Conservation (phyloP, 2,113 vertebrate genomes). For the Neodon shergylaensis region DNA sequence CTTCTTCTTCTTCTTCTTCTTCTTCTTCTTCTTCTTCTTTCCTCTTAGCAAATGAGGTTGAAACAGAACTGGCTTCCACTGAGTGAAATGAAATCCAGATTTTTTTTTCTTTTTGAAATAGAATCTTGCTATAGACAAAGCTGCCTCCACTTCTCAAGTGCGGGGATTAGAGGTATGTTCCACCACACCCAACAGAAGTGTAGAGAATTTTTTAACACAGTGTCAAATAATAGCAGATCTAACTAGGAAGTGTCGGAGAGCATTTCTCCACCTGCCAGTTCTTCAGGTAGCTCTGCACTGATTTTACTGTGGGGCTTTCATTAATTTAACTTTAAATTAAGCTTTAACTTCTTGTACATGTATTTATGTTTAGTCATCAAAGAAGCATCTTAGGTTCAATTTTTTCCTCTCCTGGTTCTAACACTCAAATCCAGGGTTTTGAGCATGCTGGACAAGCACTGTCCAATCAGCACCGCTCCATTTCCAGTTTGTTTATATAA, state of each 20-base stretch:
- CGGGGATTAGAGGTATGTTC: background rate
- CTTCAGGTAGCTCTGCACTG: background rate
- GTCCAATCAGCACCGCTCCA: too few relatives aligned
- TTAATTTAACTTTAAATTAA: background rate
- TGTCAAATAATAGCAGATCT: background rate
- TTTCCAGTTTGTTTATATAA: background rate
- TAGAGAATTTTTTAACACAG: background rate
- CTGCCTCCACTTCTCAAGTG: background rate
- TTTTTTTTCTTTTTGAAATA: background rate
- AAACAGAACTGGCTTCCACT: background rate
- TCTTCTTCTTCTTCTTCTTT: too few relatives aligned
- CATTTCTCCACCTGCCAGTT: background rate
- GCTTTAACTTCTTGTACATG: background rate
- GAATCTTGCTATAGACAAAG: background rate
- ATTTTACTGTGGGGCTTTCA: background rate
- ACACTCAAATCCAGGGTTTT: background rate
- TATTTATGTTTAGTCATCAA: constrained; percentile 52
- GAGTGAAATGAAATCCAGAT: constrained; percentile 8
- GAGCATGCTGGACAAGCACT: background rate
- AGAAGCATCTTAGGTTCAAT: background rate
- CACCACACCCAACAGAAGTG: background rate
- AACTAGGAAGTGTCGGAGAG: background rate
- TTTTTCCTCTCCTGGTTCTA: background rate
- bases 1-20: too few relatives aligned
- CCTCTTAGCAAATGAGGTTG: background rate